Percentiles rank a stretch among this genome's conserved stretches.
These are phyloP conservation scores for Thunnus albacares DNA, from an alignment of 2,797 vertebrate species.

Conservation along the genomic window DNA sequence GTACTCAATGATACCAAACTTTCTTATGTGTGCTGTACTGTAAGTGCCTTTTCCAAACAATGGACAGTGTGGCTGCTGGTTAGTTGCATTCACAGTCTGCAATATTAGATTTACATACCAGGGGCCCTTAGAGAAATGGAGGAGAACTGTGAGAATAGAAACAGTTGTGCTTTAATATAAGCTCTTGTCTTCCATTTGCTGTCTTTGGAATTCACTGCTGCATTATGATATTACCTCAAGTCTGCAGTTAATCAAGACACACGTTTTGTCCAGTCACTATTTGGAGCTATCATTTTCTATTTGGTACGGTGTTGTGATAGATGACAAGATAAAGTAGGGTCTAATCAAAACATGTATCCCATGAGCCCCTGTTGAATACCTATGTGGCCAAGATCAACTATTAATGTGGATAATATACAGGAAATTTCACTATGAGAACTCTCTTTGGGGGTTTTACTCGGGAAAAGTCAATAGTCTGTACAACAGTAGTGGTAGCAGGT, in stretches of 20 bases:
- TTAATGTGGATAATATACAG: not conserved
- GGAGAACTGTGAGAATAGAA: slow-evolving; percentile 62
- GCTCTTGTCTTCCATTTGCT: slow-evolving; percentile 43
- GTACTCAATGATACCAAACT: slow-evolving; percentile 38
- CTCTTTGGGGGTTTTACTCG: not conserved
- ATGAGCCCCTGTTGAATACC: not conserved
- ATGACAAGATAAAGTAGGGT: slow-evolving; percentile 2
- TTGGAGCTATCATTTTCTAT: slow-evolving; percentile 2
- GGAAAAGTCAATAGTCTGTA: slow-evolving; percentile 7
- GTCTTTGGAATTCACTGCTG: slow-evolving; percentile 44
- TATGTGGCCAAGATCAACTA: not conserved
- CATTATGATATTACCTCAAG: slow-evolving; percentile 47
- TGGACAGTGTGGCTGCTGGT: slow-evolving; percentile 61
- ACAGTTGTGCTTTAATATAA: slow-evolving; percentile 68
- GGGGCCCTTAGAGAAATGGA: slow-evolving; percentile 63
- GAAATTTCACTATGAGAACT: not conserved
- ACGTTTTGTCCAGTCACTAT: not conserved
- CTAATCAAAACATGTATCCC: slow-evolving; percentile 5
- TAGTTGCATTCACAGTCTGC: slow-evolving; percentile 59
- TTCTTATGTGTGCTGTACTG: slow-evolving; percentile 58
- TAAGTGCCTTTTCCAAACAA: slow-evolving; percentile 67
- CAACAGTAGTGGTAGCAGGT: slow-evolving; percentile 14
- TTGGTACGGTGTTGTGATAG: slow-evolving; percentile 7
- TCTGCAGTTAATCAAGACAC: slow-evolving; percentile 12
- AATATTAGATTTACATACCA: slow-evolving; percentile 81